Evolutionary conservation across 2,797 vertebrate genomes (phyloP).

Genomic region (Peromyscus eremicus): DNA sequence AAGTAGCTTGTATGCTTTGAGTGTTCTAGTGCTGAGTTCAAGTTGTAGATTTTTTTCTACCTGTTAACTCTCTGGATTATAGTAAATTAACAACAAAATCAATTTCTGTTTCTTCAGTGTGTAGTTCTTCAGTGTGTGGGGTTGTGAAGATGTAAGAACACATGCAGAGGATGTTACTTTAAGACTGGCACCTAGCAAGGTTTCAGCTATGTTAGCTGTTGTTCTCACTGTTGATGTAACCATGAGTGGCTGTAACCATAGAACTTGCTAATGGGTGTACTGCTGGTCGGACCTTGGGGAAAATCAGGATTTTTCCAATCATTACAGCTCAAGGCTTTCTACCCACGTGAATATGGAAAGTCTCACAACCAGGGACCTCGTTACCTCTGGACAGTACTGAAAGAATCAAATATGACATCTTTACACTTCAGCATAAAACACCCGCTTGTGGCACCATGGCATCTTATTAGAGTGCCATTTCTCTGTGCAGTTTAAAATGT

Average conservation of each 20-base stretch:
- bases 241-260: background rate
- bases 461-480: background rate
- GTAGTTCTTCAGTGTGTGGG: background rate
- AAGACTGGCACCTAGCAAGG: background rate
- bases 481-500: slow-evolving; percentile 35
- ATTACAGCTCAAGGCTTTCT: background rate
- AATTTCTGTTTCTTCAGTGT: slow-evolving; percentile 7
- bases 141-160: background rate
- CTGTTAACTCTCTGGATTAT: background rate
- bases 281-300: background rate
- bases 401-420: slow-evolving; percentile 15
- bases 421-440: background rate
- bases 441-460: background rate
- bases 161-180: background rate
- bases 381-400: background rate
- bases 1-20: background rate
- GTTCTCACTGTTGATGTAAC: background rate
- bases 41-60: slow-evolving; percentile 35
- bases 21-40: background rate
- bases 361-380: background rate
- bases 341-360: background rate
- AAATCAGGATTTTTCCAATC: slow-evolving; percentile 21
- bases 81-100: slow-evolving; percentile 1
- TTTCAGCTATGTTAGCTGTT: background rate
- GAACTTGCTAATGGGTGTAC: background rate